A percentile compares a stretch with the other conserved stretches of the same genome.
phyloP scores from a whole-genome alignment of 2,888 invertebrate species.

The Ophioninae sp. region DNA sequence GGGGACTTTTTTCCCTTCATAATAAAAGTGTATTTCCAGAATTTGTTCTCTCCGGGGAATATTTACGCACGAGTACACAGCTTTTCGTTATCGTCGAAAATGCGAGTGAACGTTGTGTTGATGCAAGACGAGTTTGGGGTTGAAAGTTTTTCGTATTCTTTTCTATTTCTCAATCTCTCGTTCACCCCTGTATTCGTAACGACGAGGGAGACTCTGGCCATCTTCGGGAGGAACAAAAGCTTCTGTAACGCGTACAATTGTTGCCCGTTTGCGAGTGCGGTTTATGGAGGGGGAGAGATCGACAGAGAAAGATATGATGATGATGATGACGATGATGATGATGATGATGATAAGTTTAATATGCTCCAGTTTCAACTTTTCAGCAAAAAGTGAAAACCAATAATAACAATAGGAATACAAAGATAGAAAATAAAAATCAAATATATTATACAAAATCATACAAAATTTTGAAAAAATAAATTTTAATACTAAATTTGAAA shows the following conservation, averaged over 20 bases:
- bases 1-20: not conserved
- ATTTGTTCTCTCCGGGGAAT: not conserved
- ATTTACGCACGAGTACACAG: constrained; percentile 17
- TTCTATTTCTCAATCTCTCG: not conserved
- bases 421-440: too few species aligned
- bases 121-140: not conserved
- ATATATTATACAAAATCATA: too few species aligned
- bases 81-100: not conserved
- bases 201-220: constrained; percentile 21
- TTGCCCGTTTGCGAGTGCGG: constrained; percentile 37
- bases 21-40: not conserved
- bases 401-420: too few species aligned
- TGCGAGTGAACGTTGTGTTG: constrained; percentile 5
- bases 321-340: too few species aligned
- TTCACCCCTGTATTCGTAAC: constrained; percentile 1
- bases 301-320: too few species aligned
- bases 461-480: too few species aligned
- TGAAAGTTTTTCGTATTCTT: not conserved
- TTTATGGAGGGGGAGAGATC: constrained; percentile 9
- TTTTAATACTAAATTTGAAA: too few species aligned
- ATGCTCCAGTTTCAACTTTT: too few species aligned
- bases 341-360: too few species aligned
- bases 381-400: too few species aligned
- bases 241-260: constrained; percentile 22
- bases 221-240: constrained; percentile 1